Percentiles rank a stretch among this genome's conserved stretches.
These are phyloP conservation scores for Bombus sibiricus DNA, from an alignment of 1,140 invertebrate genomes.

Conservation along the genomic window DNA sequence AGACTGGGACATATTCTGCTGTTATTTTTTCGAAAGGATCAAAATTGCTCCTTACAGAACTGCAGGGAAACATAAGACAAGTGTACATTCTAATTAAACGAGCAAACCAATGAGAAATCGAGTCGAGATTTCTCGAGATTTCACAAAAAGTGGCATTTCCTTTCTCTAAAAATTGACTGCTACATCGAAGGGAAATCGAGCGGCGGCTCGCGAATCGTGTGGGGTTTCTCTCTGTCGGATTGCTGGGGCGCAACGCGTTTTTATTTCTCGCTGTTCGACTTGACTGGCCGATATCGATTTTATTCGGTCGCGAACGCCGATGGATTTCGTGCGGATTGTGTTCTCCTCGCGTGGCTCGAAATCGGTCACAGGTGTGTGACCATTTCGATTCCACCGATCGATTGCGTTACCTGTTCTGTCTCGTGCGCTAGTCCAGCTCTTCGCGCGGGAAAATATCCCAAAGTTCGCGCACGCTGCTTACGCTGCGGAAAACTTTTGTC, in stretches of 20 bases:
- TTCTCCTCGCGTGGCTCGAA: background rate
- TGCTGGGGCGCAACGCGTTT: conserved; percentile 21
- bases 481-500: background rate
- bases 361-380: conserved; percentile 8
- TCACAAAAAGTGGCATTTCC: background rate
- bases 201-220: background rate
- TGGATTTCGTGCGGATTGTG: conserved; percentile 46
- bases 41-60: background rate
- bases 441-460: conserved; percentile 30
- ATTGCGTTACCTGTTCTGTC: background rate
- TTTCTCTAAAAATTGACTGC: background rate
- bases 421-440: background rate
- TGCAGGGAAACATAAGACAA: background rate
- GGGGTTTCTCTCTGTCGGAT: background rate
- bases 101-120: background rate
- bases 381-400: conserved; percentile 17
- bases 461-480: background rate
- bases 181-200: background rate
- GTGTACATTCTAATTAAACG: background rate
- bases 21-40: background rate
- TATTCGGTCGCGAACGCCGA: conserved; percentile 40
- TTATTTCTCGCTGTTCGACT: conserved; percentile 50
- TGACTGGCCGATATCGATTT: conserved; percentile 61
- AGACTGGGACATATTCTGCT: background rate
- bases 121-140: background rate